Conservation (phyloP, 2,888 invertebrate species). For the Ditula angustiorana region DNA sequence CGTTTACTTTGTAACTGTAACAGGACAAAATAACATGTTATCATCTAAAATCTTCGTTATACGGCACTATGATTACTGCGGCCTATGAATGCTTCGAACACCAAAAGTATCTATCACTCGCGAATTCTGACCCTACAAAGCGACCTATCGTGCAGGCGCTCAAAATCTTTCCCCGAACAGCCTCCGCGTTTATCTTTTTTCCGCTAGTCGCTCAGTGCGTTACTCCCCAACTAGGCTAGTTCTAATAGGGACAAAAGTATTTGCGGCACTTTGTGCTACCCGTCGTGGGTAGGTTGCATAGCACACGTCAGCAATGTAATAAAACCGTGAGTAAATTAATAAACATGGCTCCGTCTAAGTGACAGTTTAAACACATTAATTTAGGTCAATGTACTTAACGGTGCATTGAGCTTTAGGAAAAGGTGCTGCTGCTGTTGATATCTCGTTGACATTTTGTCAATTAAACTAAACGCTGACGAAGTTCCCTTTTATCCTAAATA, state of each 20-base stretch:
- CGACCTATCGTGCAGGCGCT: no score
- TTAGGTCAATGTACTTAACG: slow-evolving; percentile 37
- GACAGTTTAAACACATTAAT: slow-evolving; percentile 32
- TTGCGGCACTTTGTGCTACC: background rate
- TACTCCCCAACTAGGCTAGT: background rate
- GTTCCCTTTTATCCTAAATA: background rate
- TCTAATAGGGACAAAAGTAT: background rate
- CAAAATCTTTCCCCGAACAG: no score
- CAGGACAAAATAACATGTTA: slow-evolving; percentile 51
- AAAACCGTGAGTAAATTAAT: slow-evolving; percentile 13
- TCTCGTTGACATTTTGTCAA: background rate
- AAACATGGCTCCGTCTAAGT: slow-evolving; percentile 23
- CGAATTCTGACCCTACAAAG: no score
- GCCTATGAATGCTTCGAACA: no score
- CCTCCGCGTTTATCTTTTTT: no score
- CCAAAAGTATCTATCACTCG: no score
- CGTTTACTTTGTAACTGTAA: slow-evolving; percentile 93
- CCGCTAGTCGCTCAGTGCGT: background rate
- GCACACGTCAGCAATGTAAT: background rate
- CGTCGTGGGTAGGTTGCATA: background rate
- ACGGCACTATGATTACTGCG: no score
- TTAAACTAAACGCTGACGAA: background rate
- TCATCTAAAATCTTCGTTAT: background rate
- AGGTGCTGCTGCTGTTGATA: slow-evolving; percentile 13
- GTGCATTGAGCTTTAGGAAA: slow-evolving; percentile 22